Conservation (phyloP, 2,113 vertebrate species). For the Trogon surrucura region DNA sequence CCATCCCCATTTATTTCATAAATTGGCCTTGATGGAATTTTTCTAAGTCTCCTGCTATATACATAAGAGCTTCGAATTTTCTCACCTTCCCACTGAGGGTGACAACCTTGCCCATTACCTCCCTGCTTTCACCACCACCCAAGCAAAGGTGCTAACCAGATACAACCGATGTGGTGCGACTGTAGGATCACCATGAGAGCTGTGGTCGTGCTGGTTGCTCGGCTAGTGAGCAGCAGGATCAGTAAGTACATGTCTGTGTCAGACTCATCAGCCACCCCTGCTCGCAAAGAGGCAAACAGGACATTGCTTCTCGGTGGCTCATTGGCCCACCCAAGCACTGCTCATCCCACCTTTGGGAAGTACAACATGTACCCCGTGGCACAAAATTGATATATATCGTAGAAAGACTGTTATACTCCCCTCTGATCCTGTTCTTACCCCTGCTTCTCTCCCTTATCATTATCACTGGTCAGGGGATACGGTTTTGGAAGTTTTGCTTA, state of each 20-base stretch:
- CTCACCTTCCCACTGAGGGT: background rate
- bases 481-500: background rate
- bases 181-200: background rate
- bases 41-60: background rate
- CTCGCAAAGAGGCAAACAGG: accelerated
- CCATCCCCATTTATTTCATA: background rate
- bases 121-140: background rate
- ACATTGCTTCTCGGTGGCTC: accelerated
- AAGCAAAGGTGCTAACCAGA: background rate
- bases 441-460: background rate
- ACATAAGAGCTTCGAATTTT: background rate
- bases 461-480: background rate
- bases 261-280: accelerated
- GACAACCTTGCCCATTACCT: background rate
- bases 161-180: accelerated
- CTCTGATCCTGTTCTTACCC: background rate
- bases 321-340: accelerated
- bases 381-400: background rate
- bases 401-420: background rate
- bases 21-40: background rate
- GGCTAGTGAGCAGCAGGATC: background rate
- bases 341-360: background rate
- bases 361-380: accelerated
- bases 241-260: background rate
- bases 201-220: background rate